Evolutionary conservation across 1,140 invertebrate species (phyloP), one percentile per base, ranked within the genome.

Genomic region (Planococcus citri): DNA sequence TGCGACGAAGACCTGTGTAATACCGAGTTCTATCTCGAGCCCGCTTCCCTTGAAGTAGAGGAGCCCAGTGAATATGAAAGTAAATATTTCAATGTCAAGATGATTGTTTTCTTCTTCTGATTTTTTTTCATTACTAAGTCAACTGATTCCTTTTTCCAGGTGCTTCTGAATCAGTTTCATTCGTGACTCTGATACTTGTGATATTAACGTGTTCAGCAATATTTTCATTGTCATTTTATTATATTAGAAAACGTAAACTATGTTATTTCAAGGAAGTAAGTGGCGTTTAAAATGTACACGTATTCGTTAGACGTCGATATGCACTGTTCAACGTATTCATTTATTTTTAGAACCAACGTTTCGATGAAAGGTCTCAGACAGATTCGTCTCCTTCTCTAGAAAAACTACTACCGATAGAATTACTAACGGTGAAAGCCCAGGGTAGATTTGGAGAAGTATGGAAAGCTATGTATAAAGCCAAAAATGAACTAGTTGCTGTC

Each of bases 391-490:
- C 85, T 17, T 84, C 85, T 14, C 79, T 82, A 73, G 75, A 85
- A 20, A 84, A 82, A 67, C 77, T 82, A 64, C 80, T 85, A 64
- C 85, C 86, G 0, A 88, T 92, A 71, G 85, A 88, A 64, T 80
- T 97, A 33, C 80, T 93, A 57, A 94, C 97, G 79, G 86, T 95
- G 6, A 90, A 93, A 78, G 93, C 92, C 33, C 83, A 90, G 61
- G 95, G 95, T n/a, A 83, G 95, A 38, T 98, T 97, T 79, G 95
- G 95, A 1, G 89, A 92, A 41, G 94, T 98, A 9, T 97, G 94
- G 93, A 91, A 93, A 76, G 95, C 91, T 22, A 9, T 64, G 85
- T 89, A 75, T 77, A 6, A 9, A 20, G n/a, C 87, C 12, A 88
- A 89, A 73, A 83, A 84, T 68, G 85, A 86, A 72, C 78, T 81